Conservation (phyloP, 1,140 invertebrate genomes). For the Plutomurus gul region DNA sequence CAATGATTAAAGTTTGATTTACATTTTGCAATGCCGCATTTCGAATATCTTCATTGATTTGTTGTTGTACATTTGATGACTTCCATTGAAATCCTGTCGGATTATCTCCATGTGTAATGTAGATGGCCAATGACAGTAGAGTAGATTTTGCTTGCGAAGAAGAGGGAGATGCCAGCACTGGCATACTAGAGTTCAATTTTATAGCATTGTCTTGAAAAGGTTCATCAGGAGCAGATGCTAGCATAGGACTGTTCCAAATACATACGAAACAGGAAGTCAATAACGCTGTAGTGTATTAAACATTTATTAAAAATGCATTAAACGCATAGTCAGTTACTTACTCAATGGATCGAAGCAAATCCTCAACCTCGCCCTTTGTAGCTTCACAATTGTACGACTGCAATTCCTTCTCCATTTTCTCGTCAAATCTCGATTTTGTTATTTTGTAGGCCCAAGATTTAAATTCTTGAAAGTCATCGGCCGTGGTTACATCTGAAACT, state of each 20-base stretch:
- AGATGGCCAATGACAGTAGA: conserved; percentile 26
- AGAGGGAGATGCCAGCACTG: neutral
- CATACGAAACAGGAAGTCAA: too few species aligned
- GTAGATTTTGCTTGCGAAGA: neutral
- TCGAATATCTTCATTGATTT: conserved; percentile 33
- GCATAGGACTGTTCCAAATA: neutral
- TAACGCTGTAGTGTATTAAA: neutral
- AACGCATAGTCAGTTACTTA: neutral
- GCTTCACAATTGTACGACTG: neutral
- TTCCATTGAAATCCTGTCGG: conserved; percentile 36
- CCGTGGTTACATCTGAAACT: too few species aligned
- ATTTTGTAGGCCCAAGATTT: neutral
- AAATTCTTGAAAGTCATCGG: neutral
- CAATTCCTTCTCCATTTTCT: neutral
- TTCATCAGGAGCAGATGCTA: neutral
- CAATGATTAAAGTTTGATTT: too few species aligned
- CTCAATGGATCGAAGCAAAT: neutral
- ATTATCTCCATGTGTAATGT: conserved; percentile 28
- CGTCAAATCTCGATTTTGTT: neutral
- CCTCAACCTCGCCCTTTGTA: neutral
- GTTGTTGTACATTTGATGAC: conserved; percentile 37
- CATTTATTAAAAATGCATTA: neutral
- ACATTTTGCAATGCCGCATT: neutral
- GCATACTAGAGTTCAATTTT: conserved; percentile 14
- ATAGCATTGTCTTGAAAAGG: conserved; percentile 15